Conservation (phyloP, 2,113 vertebrate species). For the Paramisgurnus dabryanus region DNA sequence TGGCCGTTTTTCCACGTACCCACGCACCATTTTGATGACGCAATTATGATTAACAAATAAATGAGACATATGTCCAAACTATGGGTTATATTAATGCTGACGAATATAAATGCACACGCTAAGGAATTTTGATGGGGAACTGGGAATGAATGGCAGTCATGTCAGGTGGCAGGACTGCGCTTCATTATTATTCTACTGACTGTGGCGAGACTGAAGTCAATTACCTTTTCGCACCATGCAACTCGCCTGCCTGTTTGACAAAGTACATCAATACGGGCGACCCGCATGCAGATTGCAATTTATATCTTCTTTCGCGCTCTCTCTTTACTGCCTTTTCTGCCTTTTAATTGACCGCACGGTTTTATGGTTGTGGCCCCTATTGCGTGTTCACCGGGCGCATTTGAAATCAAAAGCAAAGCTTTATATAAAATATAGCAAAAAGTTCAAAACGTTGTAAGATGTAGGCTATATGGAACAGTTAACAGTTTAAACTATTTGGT, state of each 20-base stretch:
- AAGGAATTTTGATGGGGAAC: conserved; percentile 27
- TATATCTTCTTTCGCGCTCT: conserved; percentile 47
- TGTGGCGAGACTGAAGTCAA: conserved; percentile 58
- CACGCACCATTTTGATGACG: not conserved
- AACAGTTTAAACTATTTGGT: no score
- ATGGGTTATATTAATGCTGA: not conserved
- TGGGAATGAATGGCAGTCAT: conserved; percentile 64
- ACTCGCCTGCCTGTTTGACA: conserved; percentile 67
- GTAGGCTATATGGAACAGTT: no score
- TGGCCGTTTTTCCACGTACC: not conserved
- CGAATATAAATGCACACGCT: not conserved
- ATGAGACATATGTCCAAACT: not conserved
- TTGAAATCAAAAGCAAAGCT: not conserved
- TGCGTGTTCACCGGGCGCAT: not conserved
- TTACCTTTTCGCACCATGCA: conserved; percentile 52
- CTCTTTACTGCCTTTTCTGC: not conserved
- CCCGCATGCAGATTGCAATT: conserved; percentile 62
- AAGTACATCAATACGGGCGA: conserved; percentile 66
- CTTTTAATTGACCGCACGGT: conserved; percentile 5
- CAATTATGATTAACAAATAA: not conserved
- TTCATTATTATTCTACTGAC: conserved; percentile 66
- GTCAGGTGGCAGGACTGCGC: conserved; percentile 64
- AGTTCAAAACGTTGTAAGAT: no score
- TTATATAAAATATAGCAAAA: no score
- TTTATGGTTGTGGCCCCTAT: not conserved